These are phyloP conservation scores for Capitella teleta DNA, from an alignment of 1,140 invertebrate genomes.

Conservation along the genomic window DNA sequence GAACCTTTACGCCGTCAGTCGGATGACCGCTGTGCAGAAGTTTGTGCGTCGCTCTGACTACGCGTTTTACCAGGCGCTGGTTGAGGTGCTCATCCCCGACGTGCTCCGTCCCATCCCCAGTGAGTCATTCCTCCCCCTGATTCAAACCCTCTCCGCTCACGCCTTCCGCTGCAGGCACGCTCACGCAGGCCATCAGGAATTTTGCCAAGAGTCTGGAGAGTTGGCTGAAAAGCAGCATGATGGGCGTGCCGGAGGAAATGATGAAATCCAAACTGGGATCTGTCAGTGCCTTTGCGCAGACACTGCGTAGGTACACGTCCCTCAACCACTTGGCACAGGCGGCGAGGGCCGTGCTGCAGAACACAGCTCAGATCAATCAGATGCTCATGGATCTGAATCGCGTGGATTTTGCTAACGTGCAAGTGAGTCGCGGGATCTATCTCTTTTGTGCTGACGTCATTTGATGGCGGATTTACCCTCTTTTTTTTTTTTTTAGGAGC, in stretches of 20 bases:
- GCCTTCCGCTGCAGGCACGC: constrained; percentile 49
- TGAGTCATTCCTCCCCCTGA: constrained; percentile 34
- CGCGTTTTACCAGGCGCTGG: constrained; percentile 88
- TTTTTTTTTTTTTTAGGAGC: constrained; percentile 38
- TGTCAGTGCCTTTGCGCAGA: constrained; percentile 87
- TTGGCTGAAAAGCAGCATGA: constrained; percentile 76
- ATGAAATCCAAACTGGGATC: constrained; percentile 63
- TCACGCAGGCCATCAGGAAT: constrained; percentile 86
- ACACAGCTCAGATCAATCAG: constrained; percentile 87
- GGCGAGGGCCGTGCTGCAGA: constrained; percentile 88
- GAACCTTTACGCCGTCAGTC: constrained; percentile 49
- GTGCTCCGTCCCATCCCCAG: constrained; percentile 87
- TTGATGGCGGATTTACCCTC: neutral
- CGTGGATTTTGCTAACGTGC: constrained; percentile 94
- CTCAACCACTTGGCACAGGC: constrained; percentile 97
- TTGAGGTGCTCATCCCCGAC: constrained; percentile 91
- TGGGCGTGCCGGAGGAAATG: constrained; percentile 71
- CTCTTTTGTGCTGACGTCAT: neutral
- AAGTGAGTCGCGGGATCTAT: constrained; percentile 43
- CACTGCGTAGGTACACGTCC: constrained; percentile 87
- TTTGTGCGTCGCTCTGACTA: constrained; percentile 75
- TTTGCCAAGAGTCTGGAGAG: constrained; percentile 84
- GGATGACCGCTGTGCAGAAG: constrained; percentile 49
- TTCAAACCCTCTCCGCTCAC: neutral
- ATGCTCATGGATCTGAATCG: constrained; percentile 95